Evolutionary conservation across 2,888 invertebrate genomes (phyloP), one percentile per base, ranked within the genome.

Genomic region (Girardia tigrina): DNA sequence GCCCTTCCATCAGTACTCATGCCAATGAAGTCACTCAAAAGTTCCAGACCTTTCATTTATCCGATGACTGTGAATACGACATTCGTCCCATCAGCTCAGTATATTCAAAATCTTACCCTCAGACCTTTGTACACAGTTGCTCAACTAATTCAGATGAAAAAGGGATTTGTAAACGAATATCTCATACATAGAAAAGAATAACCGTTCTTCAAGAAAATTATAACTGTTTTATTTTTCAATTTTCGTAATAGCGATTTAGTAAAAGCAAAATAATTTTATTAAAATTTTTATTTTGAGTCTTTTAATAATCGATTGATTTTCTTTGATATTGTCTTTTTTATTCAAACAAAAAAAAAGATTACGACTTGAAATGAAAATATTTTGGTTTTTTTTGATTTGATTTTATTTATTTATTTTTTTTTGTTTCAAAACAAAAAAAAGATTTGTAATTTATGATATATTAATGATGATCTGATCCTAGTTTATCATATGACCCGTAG

Each of bases 171-270:
- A 4, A 56, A 56, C n/a, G n/a, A 12, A 16, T 56, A 4, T n/a
- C 56, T 56, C 56, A 56, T 56, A 16, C 56, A 20, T 56, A n/a
- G 23, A n/a, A n/a, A n/a, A n/a, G n/a, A n/a, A n/a, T n/a, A 56
- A 4, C 56, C n/a, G 23, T 56, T 56, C 4, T 56, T 12, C 56
- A 56, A 23, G n/a, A n/a, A 56, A 56, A 56, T 8, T 56, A 56
- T 56, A 56, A 56, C 56, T 56, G 56, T 56, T 56, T 56, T 56
- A 56, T 56, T 56, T 56, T 56, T 56, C 2, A 56, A 56, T 8
- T 56, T 8, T 8, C 56, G n/a, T 56, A 56, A 8, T 56, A 56
- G 56, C 23, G n/a, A 56, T 56, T 56, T 56, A 56, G 56, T 36
- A 36, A 8, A 36, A 36, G 8, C 36, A 8, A 36, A 36, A n/a